Conservation (phyloP, 1,140 invertebrate genomes). For the Chironomus tepperi region DNA sequence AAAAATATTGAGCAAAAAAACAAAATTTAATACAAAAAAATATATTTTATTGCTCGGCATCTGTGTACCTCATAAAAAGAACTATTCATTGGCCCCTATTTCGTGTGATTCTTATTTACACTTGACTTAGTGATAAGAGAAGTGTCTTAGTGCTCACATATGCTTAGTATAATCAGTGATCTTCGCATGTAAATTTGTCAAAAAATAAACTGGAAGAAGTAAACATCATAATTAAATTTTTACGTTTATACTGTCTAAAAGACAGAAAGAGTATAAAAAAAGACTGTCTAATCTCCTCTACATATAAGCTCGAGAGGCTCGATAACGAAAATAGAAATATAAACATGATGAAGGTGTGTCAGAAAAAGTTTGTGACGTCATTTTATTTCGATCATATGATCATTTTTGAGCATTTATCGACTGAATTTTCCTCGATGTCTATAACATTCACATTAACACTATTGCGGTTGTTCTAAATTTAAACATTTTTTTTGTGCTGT, state of each 20-base stretch:
- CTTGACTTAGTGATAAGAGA: background rate
- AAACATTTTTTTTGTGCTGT: no score
- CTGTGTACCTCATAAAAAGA: no score
- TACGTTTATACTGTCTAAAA: background rate
- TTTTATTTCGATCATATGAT: background rate
- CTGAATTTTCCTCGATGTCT: no score
- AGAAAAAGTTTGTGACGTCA: background rate
- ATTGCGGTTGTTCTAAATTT: no score
- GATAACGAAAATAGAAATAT: background rate
- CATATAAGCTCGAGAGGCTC: background rate
- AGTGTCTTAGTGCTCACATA: background rate
- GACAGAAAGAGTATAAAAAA: no score
- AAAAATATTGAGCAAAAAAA: no score
- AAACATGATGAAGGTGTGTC: background rate
- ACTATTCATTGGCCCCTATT: background rate
- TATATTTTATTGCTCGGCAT: no score
- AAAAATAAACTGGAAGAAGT: background rate
- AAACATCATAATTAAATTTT: conserved; percentile 1
- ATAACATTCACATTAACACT: no score
- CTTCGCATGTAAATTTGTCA: background rate
- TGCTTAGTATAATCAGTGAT: background rate
- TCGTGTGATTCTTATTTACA: background rate
- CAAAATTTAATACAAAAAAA: no score
- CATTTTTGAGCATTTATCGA: background rate
- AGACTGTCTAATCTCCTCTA: no score